Base-by-base conservation (phyloP, 1,140 invertebrate genomes). In the Mamestra configurata region DNA sequence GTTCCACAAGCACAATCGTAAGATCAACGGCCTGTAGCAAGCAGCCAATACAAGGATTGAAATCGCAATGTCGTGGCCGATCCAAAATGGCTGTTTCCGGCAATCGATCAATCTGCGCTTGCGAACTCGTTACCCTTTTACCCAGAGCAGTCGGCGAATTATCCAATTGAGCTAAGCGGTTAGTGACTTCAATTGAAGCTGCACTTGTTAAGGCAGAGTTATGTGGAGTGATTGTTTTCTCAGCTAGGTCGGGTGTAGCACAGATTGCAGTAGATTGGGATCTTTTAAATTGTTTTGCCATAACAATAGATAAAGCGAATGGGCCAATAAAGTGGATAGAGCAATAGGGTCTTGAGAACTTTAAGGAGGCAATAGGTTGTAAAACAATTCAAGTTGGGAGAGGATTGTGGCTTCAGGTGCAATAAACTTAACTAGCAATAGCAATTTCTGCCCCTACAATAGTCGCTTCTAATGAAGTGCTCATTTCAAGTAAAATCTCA, bases 101-200 rank as follows among this genome's bases (percentile, higher is more conserved):
- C 46, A 43, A 78, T 78, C 77, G 77, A 78, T 78, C 77, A 78
- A 78, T 78, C 77, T 78, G 77, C 77, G 64, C 35, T 43, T 20
- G 31, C 59, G 61, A 40, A 78, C 64, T 4, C 77, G 43, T 55
- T 72, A 55, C 70, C 73, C 55, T 61, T 73, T 73, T 46, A 70
- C 66, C 20, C 31, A 15, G 43, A n/a, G 43, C 43, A 49, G 46
- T n/a, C 15, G 24, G 15, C n/a, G 8, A 43, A 77, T 78, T 78
- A 78, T 78, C 59, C 77, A 78, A 78, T 78, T 78, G 61, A 68
- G n/a, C 13, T 53, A 78, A 78, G 35, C 66, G 64, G 77, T 78
- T 78, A 70, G 77, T 71, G 77, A 53, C 59, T 68, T 78, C 71
- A 73, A 70, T 71, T 77, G 31, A n/a, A 46, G 8, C 18, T 59